Evolutionary conservation across 1,140 invertebrate genomes (phyloP), one percentile per base, ranked within the genome.

Genomic region (Musca domestica): DNA sequence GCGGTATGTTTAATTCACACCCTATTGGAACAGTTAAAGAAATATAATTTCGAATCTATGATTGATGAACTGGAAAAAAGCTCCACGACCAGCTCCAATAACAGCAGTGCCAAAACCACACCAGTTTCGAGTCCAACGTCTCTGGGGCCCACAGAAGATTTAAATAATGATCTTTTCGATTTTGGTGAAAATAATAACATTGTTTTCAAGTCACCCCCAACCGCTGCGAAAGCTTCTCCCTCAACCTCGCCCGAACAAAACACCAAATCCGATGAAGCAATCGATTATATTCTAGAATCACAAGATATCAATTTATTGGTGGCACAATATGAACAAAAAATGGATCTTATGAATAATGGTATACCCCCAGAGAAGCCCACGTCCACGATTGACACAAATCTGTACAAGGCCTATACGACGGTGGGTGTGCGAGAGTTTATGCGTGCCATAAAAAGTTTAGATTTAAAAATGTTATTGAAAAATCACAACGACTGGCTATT

Each of bases 291-390:
- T 70, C 70, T 87, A 5, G 81, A 84, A 67, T 76, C 82, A 1
- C 83, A 85, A 47, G 88, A 90, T 72, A 78, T 86, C 0, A 86
- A 86, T 73, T 80, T 91, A 0, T 74, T 90, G 20, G 81, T 83
- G 3, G 83, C 84, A 25, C 84, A 87, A 20, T 88, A 87, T 68
- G 82, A 84, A 30, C 83, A 83, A 22, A 74, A 74, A 67, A 74
- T 78, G 71, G 64, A 75, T 12, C 72, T 58, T 64, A 56, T 48
- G 23, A 66, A 48, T n/a, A 23, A n/a, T 30, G 61, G 48, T n/a
- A 48, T 56, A 27, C 4, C 34, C 15, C 5, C 17, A 9, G 17
- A 48, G n/a, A 1, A 52, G 17, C 7, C 17, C 2, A 61, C 9
- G 52, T 0, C 30, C n/a, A 52, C 9, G 14, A 73, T 70, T 25